A percentile compares a stretch with the other conserved stretches of the same genome.
phyloP scores from a whole-genome alignment of 64 coral and sea anemone genomes.

The Stichodactyla helianthus region DNA sequence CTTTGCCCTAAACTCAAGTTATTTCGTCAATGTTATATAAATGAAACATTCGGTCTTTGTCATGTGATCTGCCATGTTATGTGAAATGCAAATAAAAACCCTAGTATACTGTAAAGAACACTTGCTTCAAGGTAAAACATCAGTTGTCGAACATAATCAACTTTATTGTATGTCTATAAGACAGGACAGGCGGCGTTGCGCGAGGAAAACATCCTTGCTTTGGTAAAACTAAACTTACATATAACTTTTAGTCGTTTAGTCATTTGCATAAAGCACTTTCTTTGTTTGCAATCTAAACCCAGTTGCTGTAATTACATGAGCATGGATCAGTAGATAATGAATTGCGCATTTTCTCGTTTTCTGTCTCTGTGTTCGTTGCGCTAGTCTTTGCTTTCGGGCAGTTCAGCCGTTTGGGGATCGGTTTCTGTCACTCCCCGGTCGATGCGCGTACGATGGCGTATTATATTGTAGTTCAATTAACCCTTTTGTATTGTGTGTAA shows the following conservation, averaged over 20 bases:
- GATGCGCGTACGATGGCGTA: not conserved
- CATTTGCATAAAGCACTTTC: not conserved
- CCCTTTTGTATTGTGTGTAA: not conserved
- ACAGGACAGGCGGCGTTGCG: too few relatives aligned
- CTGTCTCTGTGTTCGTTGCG: too few relatives aligned
- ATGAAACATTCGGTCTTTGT: not conserved
- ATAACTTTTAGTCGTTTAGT: not conserved
- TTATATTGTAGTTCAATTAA: not conserved
- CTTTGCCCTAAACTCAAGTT: not conserved
- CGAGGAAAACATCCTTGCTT: too few relatives aligned
- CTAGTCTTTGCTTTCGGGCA: too few relatives aligned
- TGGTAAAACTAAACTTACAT: not conserved
- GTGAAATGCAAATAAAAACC: not conserved
- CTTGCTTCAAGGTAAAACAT: too few relatives aligned
- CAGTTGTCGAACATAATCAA: too few relatives aligned
- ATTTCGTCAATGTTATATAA: not conserved
- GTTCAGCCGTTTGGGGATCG: not conserved
- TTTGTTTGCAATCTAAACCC: not conserved
- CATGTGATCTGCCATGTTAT: not conserved
- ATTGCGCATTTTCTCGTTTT: too few relatives aligned
- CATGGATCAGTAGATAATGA: too few relatives aligned
- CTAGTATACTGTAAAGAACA: not conserved
- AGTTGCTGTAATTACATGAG: too few relatives aligned
- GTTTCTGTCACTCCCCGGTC: not conserved
- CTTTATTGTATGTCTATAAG: too few relatives aligned